A percentile compares a stretch with the other conserved stretches of the same genome.
Conservation (phyloP, 2,888 invertebrate genomes). For the Glomeris marginata region DNA sequence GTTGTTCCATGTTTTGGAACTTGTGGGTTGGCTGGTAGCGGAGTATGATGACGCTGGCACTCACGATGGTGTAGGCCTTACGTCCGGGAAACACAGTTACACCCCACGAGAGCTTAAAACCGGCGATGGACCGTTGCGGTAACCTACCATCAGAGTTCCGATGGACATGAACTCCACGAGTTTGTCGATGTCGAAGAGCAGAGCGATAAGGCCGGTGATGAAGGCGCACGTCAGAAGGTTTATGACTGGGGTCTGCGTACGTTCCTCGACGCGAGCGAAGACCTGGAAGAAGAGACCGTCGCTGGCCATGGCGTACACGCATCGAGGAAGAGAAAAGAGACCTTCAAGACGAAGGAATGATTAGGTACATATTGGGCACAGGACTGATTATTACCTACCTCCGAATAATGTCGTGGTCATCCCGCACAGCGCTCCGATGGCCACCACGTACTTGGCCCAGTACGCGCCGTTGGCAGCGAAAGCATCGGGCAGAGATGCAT, state of each 20-base stretch:
- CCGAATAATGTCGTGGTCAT: conserved; percentile 80
- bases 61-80: conserved; percentile 72
- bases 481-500: conserved; percentile 63
- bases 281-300: conserved; percentile 66
- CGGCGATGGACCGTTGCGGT: conserved; percentile 16
- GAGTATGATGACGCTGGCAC: conserved; percentile 72
- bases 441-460: conserved; percentile 72
- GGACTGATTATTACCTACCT: conserved; percentile 24
- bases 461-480: conserved; percentile 55
- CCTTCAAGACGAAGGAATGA: conserved; percentile 69
- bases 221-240: conserved; percentile 63
- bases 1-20: conserved; percentile 2
- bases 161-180: conserved; percentile 92
- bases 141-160: conserved; percentile 18
- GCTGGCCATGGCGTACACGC: conserved; percentile 79
- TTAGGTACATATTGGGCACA: conserved; percentile 55
- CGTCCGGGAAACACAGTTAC: conserved; percentile 41
- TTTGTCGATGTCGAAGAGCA: conserved; percentile 73
- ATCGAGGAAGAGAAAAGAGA: conserved; percentile 66
- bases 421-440: conserved; percentile 75
- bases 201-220: conserved; percentile 58
- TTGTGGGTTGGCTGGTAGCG: conserved; percentile 48
- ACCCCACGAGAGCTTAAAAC: no score
- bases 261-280: conserved; percentile 56
- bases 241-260: conserved; percentile 65